Percentiles rank a stretch among this genome's conserved stretches.
Evolutionary conservation across 2,888 invertebrate species (phyloP).

Genomic region (Atethmia centrago): DNA sequence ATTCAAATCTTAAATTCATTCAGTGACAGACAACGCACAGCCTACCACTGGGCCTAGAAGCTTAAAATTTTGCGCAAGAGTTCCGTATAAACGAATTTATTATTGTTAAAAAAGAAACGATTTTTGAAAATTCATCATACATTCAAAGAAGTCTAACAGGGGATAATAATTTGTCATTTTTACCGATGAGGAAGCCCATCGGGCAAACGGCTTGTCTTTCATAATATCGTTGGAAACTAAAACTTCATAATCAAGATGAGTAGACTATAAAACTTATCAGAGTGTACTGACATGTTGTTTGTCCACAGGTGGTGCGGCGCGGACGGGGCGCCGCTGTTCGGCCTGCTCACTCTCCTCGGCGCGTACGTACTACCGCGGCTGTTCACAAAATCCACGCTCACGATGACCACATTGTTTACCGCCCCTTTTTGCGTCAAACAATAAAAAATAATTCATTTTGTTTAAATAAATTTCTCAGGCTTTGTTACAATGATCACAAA

Average conservation of each 20-base stretch:
- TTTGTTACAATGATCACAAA: too few relatives aligned
- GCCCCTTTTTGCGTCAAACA: too few relatives aligned
- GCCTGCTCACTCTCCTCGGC: conserved; percentile 37
- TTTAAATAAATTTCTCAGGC: too few relatives aligned
- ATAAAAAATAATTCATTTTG: too few relatives aligned
- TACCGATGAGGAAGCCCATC: too few relatives aligned
- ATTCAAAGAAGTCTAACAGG: background rate
- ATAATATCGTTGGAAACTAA: background rate
- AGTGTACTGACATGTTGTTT: background rate
- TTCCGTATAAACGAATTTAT: background rate
- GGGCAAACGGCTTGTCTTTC: background rate
- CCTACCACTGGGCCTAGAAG: background rate
- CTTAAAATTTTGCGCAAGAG: background rate
- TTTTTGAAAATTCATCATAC: background rate
- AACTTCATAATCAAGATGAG: background rate
- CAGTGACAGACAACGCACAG: background rate
- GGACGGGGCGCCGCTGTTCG: conserved; percentile 27
- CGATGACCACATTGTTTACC: too few relatives aligned
- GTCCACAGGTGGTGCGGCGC: conserved; percentile 24
- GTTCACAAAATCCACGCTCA: too few relatives aligned
- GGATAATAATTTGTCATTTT: background rate
- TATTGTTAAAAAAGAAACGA: background rate
- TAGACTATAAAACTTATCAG: background rate
- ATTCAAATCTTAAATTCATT: background rate
- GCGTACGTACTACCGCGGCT: conserved; percentile 33